phyloP scores from a whole-genome alignment of 2,888 invertebrate genomes.

The Homarus gammarus region DNA sequence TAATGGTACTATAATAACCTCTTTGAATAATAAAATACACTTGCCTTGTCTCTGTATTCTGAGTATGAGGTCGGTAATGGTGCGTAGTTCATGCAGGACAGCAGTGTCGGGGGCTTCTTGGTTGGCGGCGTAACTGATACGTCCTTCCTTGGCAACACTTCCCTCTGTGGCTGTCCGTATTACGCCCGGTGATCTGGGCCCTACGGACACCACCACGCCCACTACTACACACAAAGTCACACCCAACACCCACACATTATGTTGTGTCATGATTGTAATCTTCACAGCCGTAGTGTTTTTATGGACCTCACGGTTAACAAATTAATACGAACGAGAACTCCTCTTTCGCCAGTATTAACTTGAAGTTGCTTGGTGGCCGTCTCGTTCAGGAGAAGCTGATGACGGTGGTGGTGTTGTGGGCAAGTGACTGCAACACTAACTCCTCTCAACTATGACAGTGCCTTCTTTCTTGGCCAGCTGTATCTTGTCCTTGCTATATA shows the following conservation, averaged over 20 bases:
- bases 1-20: too few relatives aligned
- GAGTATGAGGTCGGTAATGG: conserved; percentile 46
- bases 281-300: neutral
- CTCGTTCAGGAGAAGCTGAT: neutral
- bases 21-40: too few relatives aligned
- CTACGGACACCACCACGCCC: neutral
- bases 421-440: neutral
- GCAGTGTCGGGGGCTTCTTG: neutral
- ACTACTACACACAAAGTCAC: conserved; percentile 6
- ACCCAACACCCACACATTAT: neutral
- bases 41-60: conserved; percentile 3
- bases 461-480: neutral
- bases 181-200: neutral
- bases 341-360: neutral
- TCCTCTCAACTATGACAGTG: neutral
- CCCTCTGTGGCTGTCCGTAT: neutral
- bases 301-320: neutral
- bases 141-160: too few relatives aligned
- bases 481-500: neutral
- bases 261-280: neutral
- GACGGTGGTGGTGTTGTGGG: neutral
- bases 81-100: conserved; percentile 39
- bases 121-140: neutral
- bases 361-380: neutral
- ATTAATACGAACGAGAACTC: neutral